phyloP scores from a whole-genome alignment of 2,797 vertebrate species.

The Urocyon cinereoargenteus region DNA sequence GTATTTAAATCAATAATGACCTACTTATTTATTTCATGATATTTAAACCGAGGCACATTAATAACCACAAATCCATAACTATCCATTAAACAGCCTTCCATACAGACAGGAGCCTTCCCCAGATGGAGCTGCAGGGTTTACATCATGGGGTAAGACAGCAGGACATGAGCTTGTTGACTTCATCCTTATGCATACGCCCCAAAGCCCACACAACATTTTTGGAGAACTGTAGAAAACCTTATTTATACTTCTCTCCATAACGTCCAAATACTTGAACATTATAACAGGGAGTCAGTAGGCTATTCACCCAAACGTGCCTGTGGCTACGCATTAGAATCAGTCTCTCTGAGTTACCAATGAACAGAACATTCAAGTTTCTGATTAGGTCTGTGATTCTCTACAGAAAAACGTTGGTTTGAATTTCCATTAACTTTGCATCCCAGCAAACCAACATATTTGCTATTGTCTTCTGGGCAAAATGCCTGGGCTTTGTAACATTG shows the following conservation, averaged over 20 bases:
- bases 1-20: not conserved
- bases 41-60: slow-evolving; percentile 34
- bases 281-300: not conserved
- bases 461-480: slow-evolving; percentile 75
- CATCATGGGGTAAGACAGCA: not conserved
- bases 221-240: slow-evolving; percentile 37
- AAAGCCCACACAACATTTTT: not conserved
- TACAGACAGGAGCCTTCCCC: not conserved
- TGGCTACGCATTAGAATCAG: no score
- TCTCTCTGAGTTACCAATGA: no score
- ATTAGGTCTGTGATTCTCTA: no score
- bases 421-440: slow-evolving; percentile 61
- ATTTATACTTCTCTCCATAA: not conserved
- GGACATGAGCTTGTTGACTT: not conserved
- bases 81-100: not conserved
- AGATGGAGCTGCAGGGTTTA: not conserved
- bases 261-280: not conserved
- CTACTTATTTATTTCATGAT: slow-evolving; percentile 52
- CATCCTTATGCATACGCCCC: not conserved
- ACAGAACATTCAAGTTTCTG: no score
- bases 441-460: slow-evolving; percentile 71
- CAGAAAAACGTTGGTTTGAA: slow-evolving; percentile 55
- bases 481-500: slow-evolving; percentile 65
- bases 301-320: not conserved
- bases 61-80: not conserved